phyloP scores from a whole-genome alignment of 2,113 vertebrate genomes.

The Piprites chloris region DNA sequence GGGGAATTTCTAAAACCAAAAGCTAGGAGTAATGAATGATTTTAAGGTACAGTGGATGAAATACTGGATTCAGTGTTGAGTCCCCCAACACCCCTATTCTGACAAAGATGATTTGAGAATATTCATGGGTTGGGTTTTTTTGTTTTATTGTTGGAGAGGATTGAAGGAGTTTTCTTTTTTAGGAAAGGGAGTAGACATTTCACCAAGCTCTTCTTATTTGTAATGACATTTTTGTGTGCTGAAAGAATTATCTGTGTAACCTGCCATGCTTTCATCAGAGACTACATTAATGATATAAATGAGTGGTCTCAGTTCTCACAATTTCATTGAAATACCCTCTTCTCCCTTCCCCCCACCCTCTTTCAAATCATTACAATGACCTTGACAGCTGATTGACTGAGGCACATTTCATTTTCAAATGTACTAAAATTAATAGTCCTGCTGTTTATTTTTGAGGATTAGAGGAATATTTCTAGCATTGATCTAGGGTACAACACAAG shows the following conservation, averaged over 20 bases:
- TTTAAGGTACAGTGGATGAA: neutral
- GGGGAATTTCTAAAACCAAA: neutral
- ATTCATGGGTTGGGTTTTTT: neutral
- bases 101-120: neutral
- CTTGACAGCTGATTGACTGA: conserved; percentile 34
- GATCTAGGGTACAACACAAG: neutral
- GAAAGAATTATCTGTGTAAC: conserved; percentile 10
- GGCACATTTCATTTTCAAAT: neutral
- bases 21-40: neutral
- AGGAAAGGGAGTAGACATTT: neutral
- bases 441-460: conserved; percentile 13
- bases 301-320: neutral
- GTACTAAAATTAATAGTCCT: neutral
- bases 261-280: neutral
- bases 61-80: neutral
- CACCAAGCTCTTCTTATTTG: neutral
- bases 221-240: neutral
- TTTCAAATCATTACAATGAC: conserved; percentile 7
- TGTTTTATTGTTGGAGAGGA: neutral
- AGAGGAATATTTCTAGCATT: neutral
- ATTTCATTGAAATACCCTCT: neutral
- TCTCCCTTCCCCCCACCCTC: neutral
- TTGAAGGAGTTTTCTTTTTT: neutral
- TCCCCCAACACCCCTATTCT: neutral
- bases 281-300: conserved; percentile 32